A percentile compares a stretch with the other conserved stretches of the same genome.
These are phyloP conservation scores for Prosapia bicincta DNA, from an alignment of 2,888 invertebrate species.

Conservation along the genomic window DNA sequence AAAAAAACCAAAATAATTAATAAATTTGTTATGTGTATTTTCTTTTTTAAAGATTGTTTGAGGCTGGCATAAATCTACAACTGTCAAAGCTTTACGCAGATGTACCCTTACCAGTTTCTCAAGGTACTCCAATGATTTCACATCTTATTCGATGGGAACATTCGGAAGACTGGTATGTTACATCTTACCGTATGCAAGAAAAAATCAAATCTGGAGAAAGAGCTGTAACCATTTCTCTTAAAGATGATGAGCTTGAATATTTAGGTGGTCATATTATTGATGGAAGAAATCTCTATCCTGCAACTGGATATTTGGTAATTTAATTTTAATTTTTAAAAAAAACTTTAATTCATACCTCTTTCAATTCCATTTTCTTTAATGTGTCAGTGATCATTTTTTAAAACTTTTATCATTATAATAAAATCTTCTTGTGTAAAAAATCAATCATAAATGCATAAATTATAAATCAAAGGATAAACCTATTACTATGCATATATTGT, in stretches of 20 bases:
- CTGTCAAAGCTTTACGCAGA: constrained; percentile 72
- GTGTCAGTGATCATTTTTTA: no score
- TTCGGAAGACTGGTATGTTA: constrained; percentile 69
- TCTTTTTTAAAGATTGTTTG: constrained; percentile 55
- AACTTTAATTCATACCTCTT: no score
- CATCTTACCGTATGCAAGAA: constrained; percentile 63
- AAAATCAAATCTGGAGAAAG: constrained; percentile 66
- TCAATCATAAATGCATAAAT: no score
- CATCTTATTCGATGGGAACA: constrained; percentile 90
- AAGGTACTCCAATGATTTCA: constrained; percentile 80
- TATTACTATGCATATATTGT: no score
- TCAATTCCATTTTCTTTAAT: no score
- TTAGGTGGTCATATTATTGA: constrained; percentile 81
- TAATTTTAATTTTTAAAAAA: background rate
- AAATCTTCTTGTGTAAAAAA: no score
- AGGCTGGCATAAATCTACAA: constrained; percentile 69
- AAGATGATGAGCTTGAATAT: constrained; percentile 66
- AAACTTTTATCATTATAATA: no score
- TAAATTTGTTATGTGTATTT: background rate
- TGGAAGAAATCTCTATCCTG: constrained; percentile 79
- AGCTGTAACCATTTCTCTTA: constrained; percentile 55
- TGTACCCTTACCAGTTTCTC: constrained; percentile 77
- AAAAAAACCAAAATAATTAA: no score
- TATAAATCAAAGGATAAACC: no score
- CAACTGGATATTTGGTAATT: constrained; percentile 70